Evolutionary conservation across 1,140 invertebrate species (phyloP).

Genomic region (Rhagoletis zephyria): DNA sequence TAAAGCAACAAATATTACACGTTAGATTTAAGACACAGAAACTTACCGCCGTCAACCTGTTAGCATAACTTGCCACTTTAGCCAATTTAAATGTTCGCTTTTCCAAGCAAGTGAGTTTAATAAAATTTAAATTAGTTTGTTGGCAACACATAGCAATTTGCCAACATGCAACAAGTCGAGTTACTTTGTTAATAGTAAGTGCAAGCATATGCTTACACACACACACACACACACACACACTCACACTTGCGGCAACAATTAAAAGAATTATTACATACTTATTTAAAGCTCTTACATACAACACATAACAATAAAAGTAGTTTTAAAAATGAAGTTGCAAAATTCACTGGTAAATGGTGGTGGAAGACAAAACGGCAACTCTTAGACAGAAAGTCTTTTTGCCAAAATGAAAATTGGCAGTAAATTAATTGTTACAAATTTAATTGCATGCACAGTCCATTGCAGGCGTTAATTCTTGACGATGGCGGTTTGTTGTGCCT

Average conservation of each 20-base stretch:
- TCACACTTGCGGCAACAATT: not conserved
- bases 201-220: not conserved
- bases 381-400: not conserved
- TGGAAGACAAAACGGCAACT: not conserved
- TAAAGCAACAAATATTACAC: not conserved
- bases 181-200: too few relatives aligned
- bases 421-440: slow-evolving; percentile 13
- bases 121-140: slow-evolving; percentile 47
- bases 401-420: slow-evolving; percentile 30
- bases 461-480: not conserved
- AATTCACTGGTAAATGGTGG: not conserved
- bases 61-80: not conserved
- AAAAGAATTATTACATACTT: slow-evolving; percentile 26
- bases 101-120: not conserved
- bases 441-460: not conserved
- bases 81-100: not conserved
- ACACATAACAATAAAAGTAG: not conserved
- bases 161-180: not conserved
- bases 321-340: not conserved
- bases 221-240: not conserved
- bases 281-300: not conserved
- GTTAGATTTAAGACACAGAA: too few relatives aligned
- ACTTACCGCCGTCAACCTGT: too few relatives aligned
- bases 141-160: slow-evolving; percentile 21
- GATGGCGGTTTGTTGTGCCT: not conserved